A percentile compares a stretch with the other conserved stretches of the same genome.
phyloP scores from a whole-genome alignment of 2,888 invertebrate species.

The Chesias legatella region DNA sequence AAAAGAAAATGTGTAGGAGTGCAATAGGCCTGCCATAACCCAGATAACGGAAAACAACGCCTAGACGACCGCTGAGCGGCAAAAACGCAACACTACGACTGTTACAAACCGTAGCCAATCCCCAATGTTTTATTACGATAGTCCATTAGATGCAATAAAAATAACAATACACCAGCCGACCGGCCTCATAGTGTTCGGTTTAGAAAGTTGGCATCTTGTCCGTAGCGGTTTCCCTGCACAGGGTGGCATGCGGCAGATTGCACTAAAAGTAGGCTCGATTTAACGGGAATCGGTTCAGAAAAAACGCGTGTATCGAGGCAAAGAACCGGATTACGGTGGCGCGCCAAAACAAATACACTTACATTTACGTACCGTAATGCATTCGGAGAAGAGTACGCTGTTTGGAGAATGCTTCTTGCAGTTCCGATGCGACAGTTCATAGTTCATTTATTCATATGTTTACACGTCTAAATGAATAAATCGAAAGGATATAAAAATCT shows the following conservation, averaged over 20 bases:
- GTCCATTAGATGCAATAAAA: constrained; percentile 63
- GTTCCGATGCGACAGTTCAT: constrained; percentile 45
- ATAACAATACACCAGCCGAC: constrained; percentile 66
- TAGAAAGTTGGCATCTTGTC: constrained; percentile 79
- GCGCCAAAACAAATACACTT: constrained; percentile 74
- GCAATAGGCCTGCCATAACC: constrained; percentile 25
- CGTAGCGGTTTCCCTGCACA: constrained; percentile 69
- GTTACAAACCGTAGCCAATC: constrained; percentile 45
- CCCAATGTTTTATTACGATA: constrained; percentile 64
- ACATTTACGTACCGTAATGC: constrained; percentile 76
- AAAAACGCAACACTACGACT: constrained; percentile 58
- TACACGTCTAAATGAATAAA: too few relatives aligned
- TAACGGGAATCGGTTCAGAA: constrained; percentile 62
- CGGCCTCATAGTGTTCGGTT: constrained; percentile 70
- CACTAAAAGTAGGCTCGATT: constrained; percentile 71
- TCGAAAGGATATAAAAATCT: too few relatives aligned
- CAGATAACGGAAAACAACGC: constrained; percentile 56
- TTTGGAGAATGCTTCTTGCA: constrained; percentile 57
- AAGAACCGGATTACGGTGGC: constrained; percentile 71
- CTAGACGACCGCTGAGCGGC: constrained; percentile 42
- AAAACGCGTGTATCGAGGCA: constrained; percentile 61
- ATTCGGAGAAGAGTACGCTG: constrained; percentile 65
- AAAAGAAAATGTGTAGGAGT: too few relatives aligned
- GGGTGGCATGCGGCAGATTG: constrained; percentile 45
- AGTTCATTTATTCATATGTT: too few relatives aligned